Base-by-base conservation (phyloP, 2,113 vertebrate species). In the Engraulis encrasicolus region DNA sequence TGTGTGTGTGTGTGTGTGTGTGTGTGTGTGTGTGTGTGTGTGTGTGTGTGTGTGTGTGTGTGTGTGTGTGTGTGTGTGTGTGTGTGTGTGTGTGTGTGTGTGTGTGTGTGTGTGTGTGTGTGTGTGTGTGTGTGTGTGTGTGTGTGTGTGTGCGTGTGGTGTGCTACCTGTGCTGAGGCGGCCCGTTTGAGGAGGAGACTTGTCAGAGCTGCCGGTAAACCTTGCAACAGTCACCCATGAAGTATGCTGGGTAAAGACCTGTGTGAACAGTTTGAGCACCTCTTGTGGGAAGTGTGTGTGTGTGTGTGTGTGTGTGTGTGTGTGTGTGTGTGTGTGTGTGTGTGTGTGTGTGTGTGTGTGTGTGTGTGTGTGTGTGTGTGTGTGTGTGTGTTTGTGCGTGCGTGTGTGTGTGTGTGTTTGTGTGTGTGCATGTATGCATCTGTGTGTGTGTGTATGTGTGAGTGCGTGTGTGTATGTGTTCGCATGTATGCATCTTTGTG, bases 191-290 rank as follows among this genome's bases (percentile, higher is more conserved):
- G 27, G 61, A 74, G 34, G 66, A 34, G 66, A 74, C 27, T 14
- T 74, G 66, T 74, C 66, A 74, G 15, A 74, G 66, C 66, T 74
- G 66, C 27, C 66, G 17, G 66, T 74, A 14, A 74, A 34, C 15
- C 15, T 12, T 34, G 66, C 27, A 34, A 34, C 66, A 74, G 66
- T 74, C 27, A 74, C 66, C 18, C 66, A 1, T 14, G 31, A 74
- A 31, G 31, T 31, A 74, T 34, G 66, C 23, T 36, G 31, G 66
- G 23, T 74, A 74, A 74, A 34, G 1, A 14, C 66, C 66, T 31
- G 66, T 34, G 27, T 74, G 7, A 9, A 6, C 7, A n/a, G n/a
- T 0, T 61, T 14, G 61, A 4, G 61, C 34, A 12, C 34, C 23
- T 71, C 23, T 71, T 45, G 40, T 3, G 40, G 9, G 9, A 27